These are phyloP conservation scores for Vannuccia rotundouncinata DNA, from an alignment of 2,888 invertebrate genomes.

Conservation along the genomic window DNA sequence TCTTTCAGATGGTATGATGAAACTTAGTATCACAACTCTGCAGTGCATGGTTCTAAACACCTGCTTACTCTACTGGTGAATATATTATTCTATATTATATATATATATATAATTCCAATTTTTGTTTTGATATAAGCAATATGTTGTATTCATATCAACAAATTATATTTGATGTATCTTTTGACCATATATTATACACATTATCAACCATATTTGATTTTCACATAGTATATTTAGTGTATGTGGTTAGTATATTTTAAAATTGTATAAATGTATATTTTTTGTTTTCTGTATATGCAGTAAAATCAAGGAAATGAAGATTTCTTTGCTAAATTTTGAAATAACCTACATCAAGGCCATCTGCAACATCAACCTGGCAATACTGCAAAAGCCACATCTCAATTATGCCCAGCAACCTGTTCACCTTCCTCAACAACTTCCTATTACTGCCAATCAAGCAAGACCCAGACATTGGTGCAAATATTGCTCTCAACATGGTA, in stretches of 20 bases:
- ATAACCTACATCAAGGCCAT: background rate
- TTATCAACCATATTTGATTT: background rate
- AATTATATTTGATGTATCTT: background rate
- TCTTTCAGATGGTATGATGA: background rate
- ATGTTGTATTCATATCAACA: too few relatives aligned
- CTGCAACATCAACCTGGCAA: background rate
- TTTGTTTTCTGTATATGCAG: background rate
- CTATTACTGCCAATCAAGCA: background rate
- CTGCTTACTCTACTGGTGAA: background rate
- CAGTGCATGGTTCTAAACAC: background rate
- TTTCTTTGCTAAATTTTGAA: background rate
- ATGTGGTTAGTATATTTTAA: background rate
- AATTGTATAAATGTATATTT: background rate
- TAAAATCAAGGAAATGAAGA: background rate
- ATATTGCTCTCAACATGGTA: background rate
- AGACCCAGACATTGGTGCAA: background rate
- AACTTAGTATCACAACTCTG: background rate
- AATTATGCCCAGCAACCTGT: background rate
- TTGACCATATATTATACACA: background rate
- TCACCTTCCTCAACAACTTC: background rate
- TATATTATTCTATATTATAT: too few relatives aligned
- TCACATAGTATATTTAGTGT: background rate
- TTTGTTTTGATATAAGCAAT: too few relatives aligned
- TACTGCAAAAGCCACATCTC: background rate
- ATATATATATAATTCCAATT: too few relatives aligned